These are phyloP conservation scores for Morelia viridis DNA, from an alignment of 2,797 vertebrate genomes.

Conservation along the genomic window DNA sequence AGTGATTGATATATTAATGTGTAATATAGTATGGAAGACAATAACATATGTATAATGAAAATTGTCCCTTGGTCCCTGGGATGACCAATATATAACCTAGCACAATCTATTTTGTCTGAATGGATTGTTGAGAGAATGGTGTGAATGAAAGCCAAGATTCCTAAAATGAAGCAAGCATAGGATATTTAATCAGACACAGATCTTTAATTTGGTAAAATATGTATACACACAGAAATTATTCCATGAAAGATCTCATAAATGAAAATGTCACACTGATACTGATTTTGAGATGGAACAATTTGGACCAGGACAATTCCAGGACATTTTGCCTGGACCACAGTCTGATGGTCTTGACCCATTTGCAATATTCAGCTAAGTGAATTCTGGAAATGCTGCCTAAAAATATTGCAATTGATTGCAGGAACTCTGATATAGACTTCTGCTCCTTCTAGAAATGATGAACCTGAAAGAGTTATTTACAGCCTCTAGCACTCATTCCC, in stretches of 20 bases:
- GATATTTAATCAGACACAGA: neutral
- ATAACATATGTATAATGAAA: neutral
- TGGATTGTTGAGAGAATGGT: neutral
- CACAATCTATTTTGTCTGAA: neutral
- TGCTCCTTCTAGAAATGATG: neutral
- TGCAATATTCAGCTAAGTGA: neutral
- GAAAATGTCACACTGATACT: neutral
- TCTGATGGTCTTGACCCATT: neutral
- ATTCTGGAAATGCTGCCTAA: neutral
- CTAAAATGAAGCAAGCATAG: neutral
- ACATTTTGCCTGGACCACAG: neutral
- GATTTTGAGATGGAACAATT: neutral
- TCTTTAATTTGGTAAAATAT: neutral
- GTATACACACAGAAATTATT: neutral
- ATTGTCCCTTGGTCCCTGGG: neutral
- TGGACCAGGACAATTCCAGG: neutral
- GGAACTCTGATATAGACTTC: neutral
- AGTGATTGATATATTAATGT: neutral
- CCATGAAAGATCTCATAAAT: neutral
- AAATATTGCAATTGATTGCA: neutral
- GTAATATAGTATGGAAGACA: neutral
- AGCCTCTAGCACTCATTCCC: neutral
- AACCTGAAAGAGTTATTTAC: slow-evolving; percentile 8
- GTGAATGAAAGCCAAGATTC: neutral
- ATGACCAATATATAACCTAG: neutral